Percentiles rank a stretch among this genome's conserved stretches.
Conservation (phyloP, 2,113 vertebrate species). For the Hylia prasina region DNA sequence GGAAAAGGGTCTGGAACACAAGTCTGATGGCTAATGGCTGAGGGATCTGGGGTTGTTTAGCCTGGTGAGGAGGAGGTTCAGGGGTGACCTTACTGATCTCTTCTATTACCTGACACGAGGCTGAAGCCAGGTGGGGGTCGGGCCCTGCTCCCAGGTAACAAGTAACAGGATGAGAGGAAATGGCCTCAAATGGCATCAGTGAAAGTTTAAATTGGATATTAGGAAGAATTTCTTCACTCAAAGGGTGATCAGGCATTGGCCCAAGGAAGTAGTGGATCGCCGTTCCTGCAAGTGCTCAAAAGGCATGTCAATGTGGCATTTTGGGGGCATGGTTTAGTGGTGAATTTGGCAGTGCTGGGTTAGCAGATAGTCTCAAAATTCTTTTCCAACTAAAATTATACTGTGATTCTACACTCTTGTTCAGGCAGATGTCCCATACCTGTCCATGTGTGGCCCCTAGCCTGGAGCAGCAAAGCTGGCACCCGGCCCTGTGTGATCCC, state of each 20-base stretch:
- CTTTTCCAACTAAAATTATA: background rate
- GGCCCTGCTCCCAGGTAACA: background rate
- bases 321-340: background rate
- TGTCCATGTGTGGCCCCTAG: background rate
- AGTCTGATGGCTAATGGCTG: background rate
- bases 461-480: background rate
- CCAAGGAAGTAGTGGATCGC: background rate
- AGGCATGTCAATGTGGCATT: background rate
- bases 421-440: background rate
- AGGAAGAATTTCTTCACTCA: background rate
- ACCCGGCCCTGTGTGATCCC: background rate
- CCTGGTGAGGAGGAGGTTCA: background rate
- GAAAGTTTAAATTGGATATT: background rate
- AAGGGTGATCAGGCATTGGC: background rate
- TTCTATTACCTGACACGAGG: background rate
- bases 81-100: background rate
- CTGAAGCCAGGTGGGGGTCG: rapidly evolving
- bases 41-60: background rate
- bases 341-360: background rate
- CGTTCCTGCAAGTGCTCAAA: background rate
- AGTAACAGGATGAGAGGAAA: background rate
- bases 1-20: background rate
- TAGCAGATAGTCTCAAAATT: background rate
- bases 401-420: background rate
- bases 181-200: background rate